Base-by-base conservation (phyloP, 2,113 vertebrate species). In the Loxodonta africana region DNA sequence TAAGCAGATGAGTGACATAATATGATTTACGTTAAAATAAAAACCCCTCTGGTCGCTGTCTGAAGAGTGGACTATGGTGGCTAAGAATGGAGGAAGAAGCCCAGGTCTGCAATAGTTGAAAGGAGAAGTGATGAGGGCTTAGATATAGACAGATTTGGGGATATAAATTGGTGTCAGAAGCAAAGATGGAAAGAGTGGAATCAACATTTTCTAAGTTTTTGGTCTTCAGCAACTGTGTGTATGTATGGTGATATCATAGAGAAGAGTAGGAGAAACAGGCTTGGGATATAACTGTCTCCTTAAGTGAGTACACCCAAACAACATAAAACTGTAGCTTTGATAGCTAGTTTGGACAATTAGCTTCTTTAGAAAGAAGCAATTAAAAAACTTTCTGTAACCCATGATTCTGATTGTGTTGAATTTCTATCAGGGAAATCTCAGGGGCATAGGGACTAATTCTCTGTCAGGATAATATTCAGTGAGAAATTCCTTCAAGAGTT, bases 21-120 rank as follows among this genome's bases (percentile, higher is more conserved):
- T 44, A 46, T 11, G 30, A 83, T 21, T 83, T 65, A 80, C 53
- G 74, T 67, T 62, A 81, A 69, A 96, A 83, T 48, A 92, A 91
- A 96, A 80, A 48, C 37, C 1, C 14, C 21, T 37, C 76, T 46
- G 67, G 46, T 28, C 60, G 88, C 77, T 63, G 25, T 51, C 67
- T 94, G 28, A 44, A 96, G 44, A 48, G 71, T 63, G 21, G n/a
- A 21, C n/a, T 57, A 12, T 2, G 17, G 63, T 15, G 18, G 20
- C 21, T 41, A 20, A 46, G 25, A 81, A 44, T 25, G 0, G 33
- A 78, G 69, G 7, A 60, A 73, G 57, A 80, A 69, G 51, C 12
- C 62, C 25, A 92, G 53, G 41, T 62, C n/a, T 63, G 18, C 15
- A 41, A 21, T 3, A 44, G 53, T 62, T n/a, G 28, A 20, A 2